Conservation (phyloP, 2,113 vertebrate species). For the Bubo bubo region DNA sequence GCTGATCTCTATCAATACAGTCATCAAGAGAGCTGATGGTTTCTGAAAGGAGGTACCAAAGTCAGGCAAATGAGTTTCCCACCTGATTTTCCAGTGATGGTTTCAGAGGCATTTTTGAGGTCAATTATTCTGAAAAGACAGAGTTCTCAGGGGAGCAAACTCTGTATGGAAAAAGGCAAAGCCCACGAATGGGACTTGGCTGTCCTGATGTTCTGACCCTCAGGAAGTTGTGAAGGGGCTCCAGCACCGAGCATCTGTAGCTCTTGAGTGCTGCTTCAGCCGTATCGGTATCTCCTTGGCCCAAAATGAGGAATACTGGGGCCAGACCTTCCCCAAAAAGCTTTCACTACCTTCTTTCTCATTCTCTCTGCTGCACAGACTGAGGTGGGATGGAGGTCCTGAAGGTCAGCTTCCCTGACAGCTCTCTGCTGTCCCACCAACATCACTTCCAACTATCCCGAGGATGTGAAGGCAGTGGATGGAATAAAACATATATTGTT, state of each 20-base stretch:
- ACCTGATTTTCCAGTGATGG: neutral
- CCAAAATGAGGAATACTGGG: accelerated
- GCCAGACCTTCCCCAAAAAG: neutral
- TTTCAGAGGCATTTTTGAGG: neutral
- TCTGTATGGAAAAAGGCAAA: neutral
- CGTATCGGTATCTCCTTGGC: accelerated
- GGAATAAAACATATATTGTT: neutral
- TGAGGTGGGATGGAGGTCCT: neutral
- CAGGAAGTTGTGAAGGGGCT: neutral
- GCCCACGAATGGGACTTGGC: neutral
- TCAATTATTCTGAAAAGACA: neutral
- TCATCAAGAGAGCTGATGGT: too few species aligned
- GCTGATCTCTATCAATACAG: neutral
- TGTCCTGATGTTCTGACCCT: accelerated
- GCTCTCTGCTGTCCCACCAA: neutral
- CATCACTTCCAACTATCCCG: accelerated
- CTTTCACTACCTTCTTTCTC: neutral
- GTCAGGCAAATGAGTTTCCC: neutral
- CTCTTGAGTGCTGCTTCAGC: neutral
- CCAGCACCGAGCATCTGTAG: neutral
- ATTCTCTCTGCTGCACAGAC: too few species aligned
- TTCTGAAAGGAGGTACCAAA: neutral
- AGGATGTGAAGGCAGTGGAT: neutral
- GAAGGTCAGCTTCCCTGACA: accelerated
- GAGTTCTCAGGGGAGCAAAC: neutral